Conservation (phyloP, 2,888 invertebrate species). For the Orthosia incerta region DNA sequence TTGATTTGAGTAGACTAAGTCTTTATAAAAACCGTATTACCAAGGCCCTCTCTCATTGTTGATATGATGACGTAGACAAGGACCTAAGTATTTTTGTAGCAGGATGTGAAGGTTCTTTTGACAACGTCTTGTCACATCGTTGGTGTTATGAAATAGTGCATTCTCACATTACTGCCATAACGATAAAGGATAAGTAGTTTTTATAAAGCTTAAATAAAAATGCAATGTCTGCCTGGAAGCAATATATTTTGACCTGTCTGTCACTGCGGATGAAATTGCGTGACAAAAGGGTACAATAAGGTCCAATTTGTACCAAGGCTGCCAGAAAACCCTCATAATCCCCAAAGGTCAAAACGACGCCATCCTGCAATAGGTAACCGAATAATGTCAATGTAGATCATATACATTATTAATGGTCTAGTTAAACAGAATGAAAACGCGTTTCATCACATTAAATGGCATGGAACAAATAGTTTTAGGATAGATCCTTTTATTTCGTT, state of each 20-base stretch:
- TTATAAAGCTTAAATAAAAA: conserved; percentile 25
- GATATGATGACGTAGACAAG: too few species aligned
- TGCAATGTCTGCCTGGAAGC: conserved; percentile 7
- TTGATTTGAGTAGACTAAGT: too few species aligned
- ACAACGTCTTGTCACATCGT: background rate
- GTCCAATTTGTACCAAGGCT: conserved; percentile 20
- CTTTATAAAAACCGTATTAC: too few species aligned
- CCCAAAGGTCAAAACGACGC: conserved; percentile 8
- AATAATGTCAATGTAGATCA: conserved; percentile 1
- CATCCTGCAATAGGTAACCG: background rate
- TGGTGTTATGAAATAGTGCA: background rate
- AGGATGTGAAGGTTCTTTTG: too few species aligned
- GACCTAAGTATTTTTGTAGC: too few species aligned
- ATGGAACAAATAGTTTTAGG: background rate
- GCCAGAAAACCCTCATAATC: conserved; percentile 27
- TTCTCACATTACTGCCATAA: background rate
- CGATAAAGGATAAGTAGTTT: background rate
- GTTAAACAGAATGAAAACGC: background rate
- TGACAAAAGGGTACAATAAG: conserved; percentile 22
- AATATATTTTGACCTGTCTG: conserved; percentile 29
- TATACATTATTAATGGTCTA: background rate
- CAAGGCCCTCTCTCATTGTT: too few species aligned
- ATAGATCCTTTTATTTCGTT: background rate
- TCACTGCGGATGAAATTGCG: conserved; percentile 27
- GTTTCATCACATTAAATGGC: background rate